Conservation (phyloP, 2,888 invertebrate genomes). For the Cynaeus angustus region DNA sequence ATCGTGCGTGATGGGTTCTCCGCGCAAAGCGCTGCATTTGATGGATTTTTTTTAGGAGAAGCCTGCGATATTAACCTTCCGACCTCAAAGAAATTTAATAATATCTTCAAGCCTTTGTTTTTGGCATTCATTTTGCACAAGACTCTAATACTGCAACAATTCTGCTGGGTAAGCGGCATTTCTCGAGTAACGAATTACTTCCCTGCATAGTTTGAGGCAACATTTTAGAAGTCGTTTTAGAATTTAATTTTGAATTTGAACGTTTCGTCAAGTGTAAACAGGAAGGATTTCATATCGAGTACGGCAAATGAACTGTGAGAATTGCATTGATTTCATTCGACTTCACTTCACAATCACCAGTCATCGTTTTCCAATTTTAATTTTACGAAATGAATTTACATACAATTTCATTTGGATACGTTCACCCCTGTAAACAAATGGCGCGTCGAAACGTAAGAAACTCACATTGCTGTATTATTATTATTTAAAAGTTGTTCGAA, state of each 20-base stretch:
- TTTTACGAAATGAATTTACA: constrained; percentile 60
- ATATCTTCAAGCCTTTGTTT: constrained; percentile 41
- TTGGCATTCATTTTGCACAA: constrained; percentile 42
- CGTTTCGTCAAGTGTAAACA: constrained; percentile 65
- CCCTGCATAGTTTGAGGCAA: constrained; percentile 52
- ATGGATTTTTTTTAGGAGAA: constrained; percentile 31
- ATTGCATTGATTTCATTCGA: constrained; percentile 63
- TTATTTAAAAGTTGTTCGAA: no score
- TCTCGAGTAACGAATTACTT: constrained; percentile 45
- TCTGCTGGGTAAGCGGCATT: constrained; percentile 44
- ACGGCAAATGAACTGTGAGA: constrained; percentile 65
- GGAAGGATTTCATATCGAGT: constrained; percentile 63
- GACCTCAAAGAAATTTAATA: constrained; percentile 45
- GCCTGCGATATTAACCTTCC: constrained; percentile 42
- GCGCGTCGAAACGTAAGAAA: not conserved
- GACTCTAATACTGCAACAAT: constrained; percentile 41
- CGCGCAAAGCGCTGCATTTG: constrained; percentile 11
- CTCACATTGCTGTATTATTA: no score
- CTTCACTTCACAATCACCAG: constrained; percentile 59
- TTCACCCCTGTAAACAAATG: no score
- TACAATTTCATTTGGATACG: constrained; percentile 30
- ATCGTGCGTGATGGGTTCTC: constrained; percentile 25
- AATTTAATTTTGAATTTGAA: constrained; percentile 63
- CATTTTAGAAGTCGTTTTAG: constrained; percentile 58
- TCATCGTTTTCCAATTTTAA: constrained; percentile 65